Base-by-base conservation (phyloP, 2,888 invertebrate genomes). In the Calliphora vomitoria region DNA sequence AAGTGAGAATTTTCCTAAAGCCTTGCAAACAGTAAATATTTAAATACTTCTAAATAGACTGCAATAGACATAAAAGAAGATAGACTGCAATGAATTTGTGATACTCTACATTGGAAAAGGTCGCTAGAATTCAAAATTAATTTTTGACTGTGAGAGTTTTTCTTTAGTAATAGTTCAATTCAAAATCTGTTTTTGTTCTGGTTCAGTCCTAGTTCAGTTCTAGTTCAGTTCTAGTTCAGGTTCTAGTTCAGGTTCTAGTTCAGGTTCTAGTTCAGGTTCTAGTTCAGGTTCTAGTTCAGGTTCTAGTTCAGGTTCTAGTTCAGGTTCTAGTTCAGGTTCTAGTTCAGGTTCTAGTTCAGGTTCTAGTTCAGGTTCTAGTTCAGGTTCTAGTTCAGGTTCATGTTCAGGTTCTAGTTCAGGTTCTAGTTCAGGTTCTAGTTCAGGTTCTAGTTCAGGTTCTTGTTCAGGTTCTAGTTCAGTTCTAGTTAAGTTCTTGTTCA, bases 1-100 rank as follows among this genome's bases (percentile, higher is more conserved):
- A 74, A 82, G 82, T 82, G 74, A 82, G 74, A 75, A 68, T 66
- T 47, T 66, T 58, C 41, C 31, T 20, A 82, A 64, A 66, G 53
- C 15, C 62, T 50, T 35, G 8, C 25, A n/a, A 11, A 47, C 11
- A 31, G 18, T 44, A 3, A 64, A 18, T 3, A 18, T 60, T 15
- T 4, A 41, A 25, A 25, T 13, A 15, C 6, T 35, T 35, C 0
- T 0, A 4, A 35, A 35, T 35, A n/a, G n/a, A n/a, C n/a, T n/a
- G n/a, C n/a, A n/a, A n/a, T n/a, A n/a, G n/a, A 5, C 6, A 6
- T 35, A 53, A 18, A 20, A 15, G 18, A 20, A 64, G 10, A 15
- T 8, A 0, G 11, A 3, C 8, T 35, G 11, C 44, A 50, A 50
- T n/a, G 50, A 15, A 50, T 4, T 15, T 0, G 1, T 0, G 13